A percentile compares a stretch with the other conserved stretches of the same genome.
phyloP scores from a whole-genome alignment of 2,888 invertebrate species.

The Drosophila nigritarsus region DNA sequence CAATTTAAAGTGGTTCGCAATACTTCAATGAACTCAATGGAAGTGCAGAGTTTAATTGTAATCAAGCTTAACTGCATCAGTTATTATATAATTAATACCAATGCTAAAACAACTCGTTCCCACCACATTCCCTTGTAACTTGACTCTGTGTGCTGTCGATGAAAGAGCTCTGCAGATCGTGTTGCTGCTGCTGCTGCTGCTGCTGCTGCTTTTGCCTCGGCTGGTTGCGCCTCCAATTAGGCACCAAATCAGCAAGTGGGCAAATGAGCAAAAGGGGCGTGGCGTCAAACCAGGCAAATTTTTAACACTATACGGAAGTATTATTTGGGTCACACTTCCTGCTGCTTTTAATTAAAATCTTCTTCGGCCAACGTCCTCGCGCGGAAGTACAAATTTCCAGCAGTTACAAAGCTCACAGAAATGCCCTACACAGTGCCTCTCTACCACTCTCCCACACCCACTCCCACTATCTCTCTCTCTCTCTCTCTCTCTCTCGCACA shows the following conservation, averaged over 20 bases:
- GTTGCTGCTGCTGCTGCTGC: not conserved
- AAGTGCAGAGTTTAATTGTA: not conserved
- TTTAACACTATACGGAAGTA: slow-evolving; percentile 80
- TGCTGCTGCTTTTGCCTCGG: not conserved
- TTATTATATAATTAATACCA: slow-evolving; percentile 38
- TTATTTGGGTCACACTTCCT: slow-evolving; percentile 81
- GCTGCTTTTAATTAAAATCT: slow-evolving; percentile 81
- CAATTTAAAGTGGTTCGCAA: not conserved
- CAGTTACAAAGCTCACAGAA: slow-evolving; percentile 61
- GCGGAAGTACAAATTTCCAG: slow-evolving; percentile 78
- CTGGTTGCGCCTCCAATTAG: slow-evolving; percentile 59
- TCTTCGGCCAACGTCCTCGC: slow-evolving; percentile 47
- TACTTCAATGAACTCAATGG: not conserved
- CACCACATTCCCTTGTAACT: not conserved
- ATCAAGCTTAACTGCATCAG: slow-evolving; percentile 17
- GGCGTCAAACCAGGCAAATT: slow-evolving; percentile 51
- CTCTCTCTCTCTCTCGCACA: not conserved
- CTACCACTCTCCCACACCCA: not conserved
- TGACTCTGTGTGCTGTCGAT: not conserved
- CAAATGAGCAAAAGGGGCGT: slow-evolving; percentile 29
- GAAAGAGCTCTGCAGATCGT: slow-evolving; percentile 2
- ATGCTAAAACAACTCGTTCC: not conserved
- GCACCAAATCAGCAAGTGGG: slow-evolving; percentile 55
- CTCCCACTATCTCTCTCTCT: not conserved
- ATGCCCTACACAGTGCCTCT: slow-evolving; percentile 20